Conservation (phyloP, 2,797 vertebrate species). For the Lacerta agilis region DNA sequence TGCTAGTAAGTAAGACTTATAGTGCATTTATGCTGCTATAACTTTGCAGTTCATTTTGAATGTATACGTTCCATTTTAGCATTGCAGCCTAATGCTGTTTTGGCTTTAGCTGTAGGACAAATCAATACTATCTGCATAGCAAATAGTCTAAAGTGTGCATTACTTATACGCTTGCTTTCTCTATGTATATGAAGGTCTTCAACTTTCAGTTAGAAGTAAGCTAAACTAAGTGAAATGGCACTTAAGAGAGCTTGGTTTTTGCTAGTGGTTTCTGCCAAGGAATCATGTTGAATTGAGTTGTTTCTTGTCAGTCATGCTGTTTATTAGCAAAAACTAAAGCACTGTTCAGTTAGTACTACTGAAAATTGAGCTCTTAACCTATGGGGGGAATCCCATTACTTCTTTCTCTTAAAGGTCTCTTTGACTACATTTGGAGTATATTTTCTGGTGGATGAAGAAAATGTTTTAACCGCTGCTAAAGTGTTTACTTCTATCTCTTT, state of each 20-base stretch:
- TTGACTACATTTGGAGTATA: slow-evolving; percentile 71
- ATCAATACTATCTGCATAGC: not conserved
- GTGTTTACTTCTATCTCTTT: slow-evolving; percentile 75
- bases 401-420: slow-evolving; percentile 64
- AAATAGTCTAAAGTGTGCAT: not conserved
- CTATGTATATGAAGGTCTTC: not conserved
- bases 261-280: not conserved
- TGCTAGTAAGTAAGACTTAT: not conserved
- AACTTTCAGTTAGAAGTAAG: not conserved
- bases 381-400: not conserved
- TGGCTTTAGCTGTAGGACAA: too few relatives aligned
- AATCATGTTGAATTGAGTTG: not conserved
- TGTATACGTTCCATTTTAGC: not conserved
- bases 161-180: not conserved
- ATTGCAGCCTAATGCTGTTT: not conserved
- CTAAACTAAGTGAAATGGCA: not conserved
- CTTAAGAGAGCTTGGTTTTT: not conserved
- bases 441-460: slow-evolving; percentile 73
- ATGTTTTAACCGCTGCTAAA: slow-evolving; percentile 74
- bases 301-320: not conserved
- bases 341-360: not conserved
- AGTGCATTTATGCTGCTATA: not conserved
- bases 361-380: not conserved
- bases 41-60: not conserved
- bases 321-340: not conserved